Base-by-base conservation (phyloP, 2,113 vertebrate genomes). In the Chaenocephalus aceratus region DNA sequence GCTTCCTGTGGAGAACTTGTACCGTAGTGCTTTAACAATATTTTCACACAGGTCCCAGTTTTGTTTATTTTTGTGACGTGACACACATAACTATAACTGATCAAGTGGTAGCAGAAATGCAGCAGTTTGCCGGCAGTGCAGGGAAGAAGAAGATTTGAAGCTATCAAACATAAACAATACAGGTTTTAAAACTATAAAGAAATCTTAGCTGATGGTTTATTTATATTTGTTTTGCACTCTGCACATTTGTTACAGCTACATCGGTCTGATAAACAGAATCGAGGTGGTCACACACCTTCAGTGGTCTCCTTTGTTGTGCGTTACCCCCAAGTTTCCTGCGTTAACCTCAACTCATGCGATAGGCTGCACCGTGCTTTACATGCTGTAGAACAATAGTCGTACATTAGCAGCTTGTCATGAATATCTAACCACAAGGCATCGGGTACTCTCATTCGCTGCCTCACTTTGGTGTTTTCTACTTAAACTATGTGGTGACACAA, bases 321-420 rank as follows among this genome's bases (percentile, higher is more conserved):
- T 41, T 41, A 41, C 36, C 36, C 36, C 36, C 36, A 26, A 11
- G 52, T 64, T 87, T 46, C 85, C 36, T 41, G 36, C 36, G 5
- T 41, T 41, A 87, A 82, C 86, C 89, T 80, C 77, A 77, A 7
- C n/a, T 61, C 52, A n/a, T n/a, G 0, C 13, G 1, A 0, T 7
- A 30, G 16, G 11, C 18, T 56, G 30, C 48, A 51, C n/a, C 21
- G 70, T 15, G 7, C 36, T 7, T 41, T 41, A 41, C 36, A 41
- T 7, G 3, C 1, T 18, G 36, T 2, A 1, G 34, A 46, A 23
- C 5, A 51, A 0, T 15, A 15, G 9, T 48, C 7, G 30, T 14
- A 60, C 10, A 63, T 21, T 2, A 6, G 2, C 16, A 11, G n/a
- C 7, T 57, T 69, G 75, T 54, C 10, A 36, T 49, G 10, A 13